A percentile compares a stretch with the other conserved stretches of the same genome.
Evolutionary conservation across 2,113 vertebrate genomes (phyloP).

Genomic region (Solea solea): DNA sequence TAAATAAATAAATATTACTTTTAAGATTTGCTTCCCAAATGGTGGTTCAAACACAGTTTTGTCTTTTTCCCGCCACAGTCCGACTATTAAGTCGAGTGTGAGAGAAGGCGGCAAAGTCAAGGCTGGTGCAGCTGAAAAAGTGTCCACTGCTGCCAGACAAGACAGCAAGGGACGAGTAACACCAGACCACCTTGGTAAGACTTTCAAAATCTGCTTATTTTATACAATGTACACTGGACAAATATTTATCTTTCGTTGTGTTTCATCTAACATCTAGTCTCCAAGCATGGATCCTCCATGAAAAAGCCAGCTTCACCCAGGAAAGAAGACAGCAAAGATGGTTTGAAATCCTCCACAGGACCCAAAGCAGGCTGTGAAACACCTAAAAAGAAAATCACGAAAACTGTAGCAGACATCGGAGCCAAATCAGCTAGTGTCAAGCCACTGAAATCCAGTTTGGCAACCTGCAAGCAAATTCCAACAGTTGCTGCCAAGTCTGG

Average conservation of each 20-base stretch:
- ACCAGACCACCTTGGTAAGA: constrained; percentile 86
- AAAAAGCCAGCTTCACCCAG: constrained; percentile 87
- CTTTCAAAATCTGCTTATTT: neutral
- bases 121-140: constrained; percentile 79
- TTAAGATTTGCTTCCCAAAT: neutral
- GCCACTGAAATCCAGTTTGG: constrained; percentile 67
- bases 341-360: constrained; percentile 62
- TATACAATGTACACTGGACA: neutral
- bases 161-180: constrained; percentile 83
- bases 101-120: constrained; percentile 81
- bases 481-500: constrained; percentile 60
- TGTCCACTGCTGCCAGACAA: constrained; percentile 61
- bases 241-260: neutral
- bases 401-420: constrained; percentile 64
- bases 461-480: constrained; percentile 60
- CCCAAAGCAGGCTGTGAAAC: constrained; percentile 69
- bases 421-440: constrained; percentile 74
- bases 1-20: neutral
- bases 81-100: constrained; percentile 78
- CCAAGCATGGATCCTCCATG: constrained; percentile 76
- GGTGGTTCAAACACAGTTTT: neutral
- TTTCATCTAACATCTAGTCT: constrained; percentile 74
- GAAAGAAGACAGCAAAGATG: constrained; percentile 85
- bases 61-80: constrained; percentile 68
- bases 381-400: constrained; percentile 85